Conservation (phyloP, 2,797 vertebrate species). For the Myotis vivesi region DNA sequence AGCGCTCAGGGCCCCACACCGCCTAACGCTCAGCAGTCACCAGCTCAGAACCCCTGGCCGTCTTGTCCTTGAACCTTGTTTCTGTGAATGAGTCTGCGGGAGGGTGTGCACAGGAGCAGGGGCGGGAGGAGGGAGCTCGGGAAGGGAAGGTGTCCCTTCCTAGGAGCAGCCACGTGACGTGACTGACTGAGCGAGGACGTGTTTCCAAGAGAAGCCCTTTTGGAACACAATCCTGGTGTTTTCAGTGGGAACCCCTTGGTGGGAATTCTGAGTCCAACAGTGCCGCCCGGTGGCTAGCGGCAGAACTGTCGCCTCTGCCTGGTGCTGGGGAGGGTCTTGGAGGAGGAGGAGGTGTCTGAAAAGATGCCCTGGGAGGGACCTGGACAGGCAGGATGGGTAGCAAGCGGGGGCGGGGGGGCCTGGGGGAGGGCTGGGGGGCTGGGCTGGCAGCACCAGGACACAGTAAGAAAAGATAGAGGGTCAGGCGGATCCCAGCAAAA, state of each 20-base stretch:
- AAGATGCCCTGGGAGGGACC: rapidly evolving
- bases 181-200: constrained; percentile 48
- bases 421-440: neutral
- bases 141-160: constrained; percentile 42
- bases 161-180: too few species aligned
- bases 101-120: too few species aligned
- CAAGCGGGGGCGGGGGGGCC: rapidly evolving
- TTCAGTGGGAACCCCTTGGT: neutral
- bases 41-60: too few species aligned
- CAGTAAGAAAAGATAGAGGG: too few species aligned
- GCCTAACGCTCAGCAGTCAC: too few species aligned
- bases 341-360: neutral
- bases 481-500: neutral
- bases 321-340: rapidly evolving
- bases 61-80: too few species aligned
- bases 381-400: neutral
- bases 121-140: neutral
- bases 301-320: neutral
- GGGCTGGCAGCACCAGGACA: rapidly evolving
- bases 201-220: constrained; percentile 66
- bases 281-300: constrained; percentile 78
- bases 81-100: too few species aligned
- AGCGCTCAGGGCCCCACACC: too few species aligned
- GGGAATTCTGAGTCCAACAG: constrained; percentile 60
- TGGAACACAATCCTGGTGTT: neutral